Evolutionary conservation across 2,113 vertebrate genomes (phyloP), one percentile per base, ranked within the genome.

Genomic region (Gopherus flavomarginatus): DNA sequence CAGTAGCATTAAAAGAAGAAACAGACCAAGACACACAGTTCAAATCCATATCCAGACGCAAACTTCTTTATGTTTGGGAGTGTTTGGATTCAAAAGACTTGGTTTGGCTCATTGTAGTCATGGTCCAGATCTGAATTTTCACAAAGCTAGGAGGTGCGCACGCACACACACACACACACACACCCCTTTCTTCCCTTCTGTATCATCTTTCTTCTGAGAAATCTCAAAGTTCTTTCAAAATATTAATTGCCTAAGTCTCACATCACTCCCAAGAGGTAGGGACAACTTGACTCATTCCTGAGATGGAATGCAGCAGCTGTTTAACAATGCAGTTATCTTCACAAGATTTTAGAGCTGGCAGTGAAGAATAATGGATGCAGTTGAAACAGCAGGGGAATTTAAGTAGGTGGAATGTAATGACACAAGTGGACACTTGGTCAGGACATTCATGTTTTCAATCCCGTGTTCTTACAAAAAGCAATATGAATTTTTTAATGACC

Each of bases 121-220:
- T 56, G 84, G 17, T 94, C 1, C 0, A 80, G 47, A 53, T 87
- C 84, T 87, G 81, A 93, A 87, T 16, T 89, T 49, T 59, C 93
- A 35, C 42, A 83, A 86, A 29, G 50, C 75, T 19, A 24, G 29
- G 90, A 11, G 81, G n/a, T 11, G 0, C 0, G 52, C 29, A 2
- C 47, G 8, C 27, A 5, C 9, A 22, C 5, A 22, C 79, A 65
- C 31, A 56, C 1, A 0, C 52, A 59, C 42, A 47, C 29, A 6
- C 19, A 22, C 5, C 49, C 42, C 59, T 62, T 86, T 90, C 84
- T 85, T 80, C 49, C 29, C 56, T 92, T 90, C 59, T 90, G 2
- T 47, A 19, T 84, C 47, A 83, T 50, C 65, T 81, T 93, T 87
- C 69, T 93, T 90, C 29, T 95, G 77, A 90, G 21, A 54, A n/a